Percentiles rank a stretch among this genome's conserved stretches.
These are phyloP conservation scores for Xiphophorus couchianus DNA, from an alignment of 2,113 vertebrate genomes.

Conservation along the genomic window DNA sequence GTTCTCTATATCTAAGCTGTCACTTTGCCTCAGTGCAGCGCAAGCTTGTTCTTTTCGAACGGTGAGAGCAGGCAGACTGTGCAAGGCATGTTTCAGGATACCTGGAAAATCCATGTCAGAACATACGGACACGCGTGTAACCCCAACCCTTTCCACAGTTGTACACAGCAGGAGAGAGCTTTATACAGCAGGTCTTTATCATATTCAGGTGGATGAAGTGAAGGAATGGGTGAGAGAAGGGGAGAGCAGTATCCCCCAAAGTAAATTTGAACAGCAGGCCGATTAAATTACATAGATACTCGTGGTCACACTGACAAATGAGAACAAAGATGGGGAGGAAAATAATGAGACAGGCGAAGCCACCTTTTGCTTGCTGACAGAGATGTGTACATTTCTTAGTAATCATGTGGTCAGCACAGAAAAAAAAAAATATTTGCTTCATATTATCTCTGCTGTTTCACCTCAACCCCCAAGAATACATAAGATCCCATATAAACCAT, in stretches of 20 bases:
- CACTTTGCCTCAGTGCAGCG: constrained; percentile 64
- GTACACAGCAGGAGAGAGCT: constrained; percentile 54
- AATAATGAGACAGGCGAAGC: constrained; percentile 65
- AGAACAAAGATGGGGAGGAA: constrained; percentile 65
- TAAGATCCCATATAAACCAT: not conserved
- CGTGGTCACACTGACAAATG: constrained; percentile 72
- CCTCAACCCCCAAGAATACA: constrained; percentile 21
- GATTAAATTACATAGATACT: constrained; percentile 78
- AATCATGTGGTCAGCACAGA: constrained; percentile 16
- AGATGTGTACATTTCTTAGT: constrained; percentile 9
- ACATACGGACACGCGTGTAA: constrained; percentile 16
- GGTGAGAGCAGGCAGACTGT: constrained; percentile 56
- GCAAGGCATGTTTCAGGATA: constrained; percentile 43
- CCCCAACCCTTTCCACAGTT: constrained; percentile 43
- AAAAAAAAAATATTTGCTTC: constrained; percentile 20
- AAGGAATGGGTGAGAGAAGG: constrained; percentile 47
- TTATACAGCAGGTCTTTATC: constrained; percentile 70
- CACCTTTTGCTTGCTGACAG: constrained; percentile 46
- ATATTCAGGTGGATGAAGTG: constrained; percentile 63
- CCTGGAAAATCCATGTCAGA: constrained; percentile 37
- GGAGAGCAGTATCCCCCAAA: constrained; percentile 69
- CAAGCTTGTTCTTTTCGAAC: constrained; percentile 50
- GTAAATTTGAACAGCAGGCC: constrained; percentile 77
- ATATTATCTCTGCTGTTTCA: constrained; percentile 19
- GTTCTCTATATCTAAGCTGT: constrained; percentile 72